These are phyloP conservation scores for Carassius auratus DNA, from an alignment of 2,113 vertebrate genomes.

Conservation along the genomic window DNA sequence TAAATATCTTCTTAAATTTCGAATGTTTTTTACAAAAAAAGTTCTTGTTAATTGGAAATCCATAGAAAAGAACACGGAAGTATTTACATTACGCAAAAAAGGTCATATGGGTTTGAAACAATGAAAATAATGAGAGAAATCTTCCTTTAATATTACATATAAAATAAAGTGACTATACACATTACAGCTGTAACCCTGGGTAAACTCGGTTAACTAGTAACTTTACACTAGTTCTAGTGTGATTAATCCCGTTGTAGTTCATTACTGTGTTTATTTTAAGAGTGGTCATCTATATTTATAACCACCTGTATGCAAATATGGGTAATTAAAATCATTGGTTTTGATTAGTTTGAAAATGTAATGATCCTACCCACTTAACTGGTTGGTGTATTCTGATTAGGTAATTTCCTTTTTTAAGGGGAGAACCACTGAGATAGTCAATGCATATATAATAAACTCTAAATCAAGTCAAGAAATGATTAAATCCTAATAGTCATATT, in stretches of 20 bases:
- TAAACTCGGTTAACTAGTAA: too few relatives aligned
- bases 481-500: slow-evolving; percentile 10
- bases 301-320: too few relatives aligned
- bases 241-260: too few relatives aligned
- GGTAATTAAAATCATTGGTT: too few relatives aligned
- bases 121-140: not conserved
- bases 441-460: not conserved
- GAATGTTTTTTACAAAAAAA: not conserved
- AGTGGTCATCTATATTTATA: too few relatives aligned
- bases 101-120: not conserved
- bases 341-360: too few relatives aligned
- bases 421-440: not conserved
- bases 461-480: not conserved
- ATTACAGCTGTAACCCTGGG: not conserved
- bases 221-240: too few relatives aligned
- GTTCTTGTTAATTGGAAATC: not conserved
- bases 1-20: not conserved
- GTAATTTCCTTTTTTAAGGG: too few relatives aligned
- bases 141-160: not conserved
- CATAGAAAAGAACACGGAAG: not conserved
- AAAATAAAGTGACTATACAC: not conserved
- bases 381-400: too few relatives aligned
- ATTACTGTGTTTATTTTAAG: too few relatives aligned
- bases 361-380: too few relatives aligned
- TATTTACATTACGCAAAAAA: not conserved